Conservation (phyloP, 1,140 invertebrate genomes). For the Monomorium pharaonis region DNA sequence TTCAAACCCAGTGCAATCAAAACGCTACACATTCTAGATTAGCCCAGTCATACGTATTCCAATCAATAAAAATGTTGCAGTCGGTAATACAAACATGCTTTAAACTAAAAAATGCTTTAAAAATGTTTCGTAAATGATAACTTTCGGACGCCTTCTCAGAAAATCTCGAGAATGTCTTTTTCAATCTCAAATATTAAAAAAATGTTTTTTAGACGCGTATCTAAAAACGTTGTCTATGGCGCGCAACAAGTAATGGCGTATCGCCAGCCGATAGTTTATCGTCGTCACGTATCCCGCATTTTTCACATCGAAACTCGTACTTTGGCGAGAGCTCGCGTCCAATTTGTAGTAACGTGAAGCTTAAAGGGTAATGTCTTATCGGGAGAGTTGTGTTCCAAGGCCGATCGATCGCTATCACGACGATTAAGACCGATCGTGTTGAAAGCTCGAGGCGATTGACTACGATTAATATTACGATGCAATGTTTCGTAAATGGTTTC, state of each 20-base stretch:
- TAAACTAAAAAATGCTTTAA: background rate
- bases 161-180: no score
- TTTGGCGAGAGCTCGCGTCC: background rate
- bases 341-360: background rate
- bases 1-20: no score
- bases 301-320: background rate
- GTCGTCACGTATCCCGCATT: background rate
- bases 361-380: slow-evolving; percentile 2
- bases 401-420: slow-evolving; percentile 50
- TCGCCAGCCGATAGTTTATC: slow-evolving; percentile 21
- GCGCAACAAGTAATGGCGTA: background rate
- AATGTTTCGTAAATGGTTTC: slow-evolving; percentile 29
- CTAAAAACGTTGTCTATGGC: background rate
- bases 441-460: slow-evolving; percentile 12
- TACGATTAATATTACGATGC: slow-evolving; percentile 27
- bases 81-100: background rate
- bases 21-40: no score
- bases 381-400: slow-evolving; percentile 52
- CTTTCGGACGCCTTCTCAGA: background rate
- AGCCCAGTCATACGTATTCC: background rate
- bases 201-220: background rate
- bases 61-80: slow-evolving; percentile 12
- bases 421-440: slow-evolving; percentile 47
- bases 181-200: background rate
- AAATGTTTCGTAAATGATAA: no score